Conservation (phyloP, 2,113 vertebrate species). For the Phaethon lepturus region DNA sequence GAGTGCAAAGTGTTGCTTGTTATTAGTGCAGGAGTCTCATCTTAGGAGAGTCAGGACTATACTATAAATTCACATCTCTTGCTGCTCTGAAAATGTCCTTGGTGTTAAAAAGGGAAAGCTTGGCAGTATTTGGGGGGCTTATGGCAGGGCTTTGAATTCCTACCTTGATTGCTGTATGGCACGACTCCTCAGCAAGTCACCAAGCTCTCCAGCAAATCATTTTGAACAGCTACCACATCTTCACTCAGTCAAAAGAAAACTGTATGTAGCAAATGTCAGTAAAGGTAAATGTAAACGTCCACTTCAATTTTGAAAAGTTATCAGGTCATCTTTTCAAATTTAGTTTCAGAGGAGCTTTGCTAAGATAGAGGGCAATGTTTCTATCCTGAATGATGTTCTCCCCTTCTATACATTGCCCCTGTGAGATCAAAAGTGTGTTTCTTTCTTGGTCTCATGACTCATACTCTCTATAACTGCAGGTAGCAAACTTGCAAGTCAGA, state of each 20-base stretch:
- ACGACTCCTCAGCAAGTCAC: not conserved
- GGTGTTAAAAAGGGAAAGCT: not conserved
- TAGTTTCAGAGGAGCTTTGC: not conserved
- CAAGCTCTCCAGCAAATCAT: not conserved
- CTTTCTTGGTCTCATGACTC: not conserved
- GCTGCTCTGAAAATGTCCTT: not conserved
- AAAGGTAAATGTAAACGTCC: not conserved
- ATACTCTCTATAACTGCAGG: not conserved
- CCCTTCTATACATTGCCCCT: not conserved
- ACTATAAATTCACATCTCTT: not conserved
- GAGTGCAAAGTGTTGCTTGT: not conserved
- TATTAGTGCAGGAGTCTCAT: not conserved
- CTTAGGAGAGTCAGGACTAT: not conserved
- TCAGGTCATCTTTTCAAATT: not conserved
- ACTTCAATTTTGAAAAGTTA: not conserved
- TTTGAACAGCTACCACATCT: not conserved
- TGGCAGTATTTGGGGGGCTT: not conserved
- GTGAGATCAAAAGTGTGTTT: not conserved
- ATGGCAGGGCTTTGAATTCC: not conserved
- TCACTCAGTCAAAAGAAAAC: not conserved
- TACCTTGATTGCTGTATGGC: not conserved
- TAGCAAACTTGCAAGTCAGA: not conserved
- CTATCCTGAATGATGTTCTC: not conserved
- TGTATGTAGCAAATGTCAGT: not conserved
- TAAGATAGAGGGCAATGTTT: not conserved